Base-by-base conservation (phyloP, 2,113 vertebrate genomes). In the Agelaius tricolor region DNA sequence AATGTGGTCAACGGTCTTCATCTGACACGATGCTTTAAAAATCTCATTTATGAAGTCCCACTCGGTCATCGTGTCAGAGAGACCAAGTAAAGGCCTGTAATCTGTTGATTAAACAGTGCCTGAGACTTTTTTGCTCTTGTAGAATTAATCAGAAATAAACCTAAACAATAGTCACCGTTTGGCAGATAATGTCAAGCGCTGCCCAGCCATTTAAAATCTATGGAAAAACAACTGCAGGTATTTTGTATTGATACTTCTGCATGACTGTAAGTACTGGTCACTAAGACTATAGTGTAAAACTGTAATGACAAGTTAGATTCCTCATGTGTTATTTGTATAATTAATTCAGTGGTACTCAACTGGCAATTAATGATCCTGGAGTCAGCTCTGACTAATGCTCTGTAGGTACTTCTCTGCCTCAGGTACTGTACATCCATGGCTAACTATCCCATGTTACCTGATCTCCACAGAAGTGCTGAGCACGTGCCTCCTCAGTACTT, bases 1-100 rank as follows among this genome's bases (percentile, higher is more conserved):
- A 97, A 26, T 94, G 96, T 91, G 95, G 96, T 97, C 87, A 96
- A 6, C 87, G 97, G 90, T 95, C 90, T 96, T 96, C 81, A 88
- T 95, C 91, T 92, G 93, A 90, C 91, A 85, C 51, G 37, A 89
- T 83, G 86, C 82, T 89, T 91, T 96, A 91, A 73, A 94, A 90
- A 80, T 77, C 61, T 62, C 24, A 84, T 87, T 80, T 75, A 66
- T 63, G 3, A 91, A 96, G 97, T 97, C 97, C 89, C 75, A 39
- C 66, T 77, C 31, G 9, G 82, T 95, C 77, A 3, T 96, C 72
- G 35, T 94, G 95, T 95, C 82, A 85, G 89, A 81, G 93, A 96
- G 95, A 97, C 92, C 90, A 97, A 96, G 87, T 79, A 87, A 91
- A 95, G 95, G 89, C 93, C 93, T 97, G 81, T 90, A 82, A 91